phyloP scores from a whole-genome alignment of 2,888 invertebrate species.

The Lasiommata megera region DNA sequence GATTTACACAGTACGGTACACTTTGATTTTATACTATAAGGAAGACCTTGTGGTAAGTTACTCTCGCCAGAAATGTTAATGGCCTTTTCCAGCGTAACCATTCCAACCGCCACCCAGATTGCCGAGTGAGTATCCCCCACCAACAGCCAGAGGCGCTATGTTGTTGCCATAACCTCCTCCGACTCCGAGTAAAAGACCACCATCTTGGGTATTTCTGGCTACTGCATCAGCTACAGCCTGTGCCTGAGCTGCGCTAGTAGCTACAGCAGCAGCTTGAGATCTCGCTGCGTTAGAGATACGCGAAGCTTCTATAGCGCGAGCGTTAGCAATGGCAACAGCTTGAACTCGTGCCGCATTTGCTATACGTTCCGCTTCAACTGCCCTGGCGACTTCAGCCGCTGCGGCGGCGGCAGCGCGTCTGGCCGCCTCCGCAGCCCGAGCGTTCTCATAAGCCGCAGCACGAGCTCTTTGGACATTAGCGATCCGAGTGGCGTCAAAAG shows the following conservation, averaged over 20 bases:
- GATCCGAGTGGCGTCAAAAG: conserved; percentile 66
- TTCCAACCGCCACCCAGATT: conserved; percentile 27
- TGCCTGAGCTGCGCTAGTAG: conserved; percentile 59
- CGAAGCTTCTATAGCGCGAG: conserved; percentile 67
- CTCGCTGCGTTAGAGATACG: conserved; percentile 66
- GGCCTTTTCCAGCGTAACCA: conserved; percentile 19
- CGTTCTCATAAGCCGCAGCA: conserved; percentile 70
- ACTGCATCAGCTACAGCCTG: conserved; percentile 62
- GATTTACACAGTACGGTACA: neutral
- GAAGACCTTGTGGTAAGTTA: neutral
- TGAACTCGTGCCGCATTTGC: conserved; percentile 71
- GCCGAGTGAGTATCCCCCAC: conserved; percentile 36
- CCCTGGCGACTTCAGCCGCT: conserved; percentile 55
- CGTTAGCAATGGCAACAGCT: conserved; percentile 69
- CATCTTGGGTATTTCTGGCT: conserved; percentile 60
- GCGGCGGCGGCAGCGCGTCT: conserved; percentile 61
- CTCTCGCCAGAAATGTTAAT: conserved; percentile 6
- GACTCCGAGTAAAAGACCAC: conserved; percentile 52
- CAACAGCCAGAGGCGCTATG: conserved; percentile 29
- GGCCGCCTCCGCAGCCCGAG: conserved; percentile 67
- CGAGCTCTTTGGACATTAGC: conserved; percentile 71
- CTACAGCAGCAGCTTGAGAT: conserved; percentile 59
- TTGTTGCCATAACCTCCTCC: conserved; percentile 34
- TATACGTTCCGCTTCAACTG: conserved; percentile 61
- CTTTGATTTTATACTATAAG: too few species aligned